Evolutionary conservation across 2,113 vertebrate genomes (phyloP).

Genomic region (Talpa occidentalis): DNA sequence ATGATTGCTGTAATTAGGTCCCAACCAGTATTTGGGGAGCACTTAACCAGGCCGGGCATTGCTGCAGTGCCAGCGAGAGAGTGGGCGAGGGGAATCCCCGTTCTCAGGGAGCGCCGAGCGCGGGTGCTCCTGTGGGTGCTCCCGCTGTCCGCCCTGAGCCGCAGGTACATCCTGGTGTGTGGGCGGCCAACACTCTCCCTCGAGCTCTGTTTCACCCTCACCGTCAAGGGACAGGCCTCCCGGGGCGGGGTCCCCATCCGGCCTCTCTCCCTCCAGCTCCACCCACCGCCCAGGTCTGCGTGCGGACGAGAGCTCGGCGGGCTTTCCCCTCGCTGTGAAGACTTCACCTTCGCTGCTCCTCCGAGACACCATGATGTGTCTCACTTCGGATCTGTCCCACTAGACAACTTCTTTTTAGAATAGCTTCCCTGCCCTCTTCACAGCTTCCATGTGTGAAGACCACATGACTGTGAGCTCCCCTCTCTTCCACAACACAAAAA

Average conservation of each 20-base stretch:
- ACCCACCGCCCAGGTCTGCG: background rate
- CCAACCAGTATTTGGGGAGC: background rate
- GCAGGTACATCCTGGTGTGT: too few relatives aligned
- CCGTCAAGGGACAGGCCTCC: background rate
- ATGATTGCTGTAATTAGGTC: too few relatives aligned
- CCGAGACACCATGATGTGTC: background rate
- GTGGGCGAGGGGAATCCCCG: background rate
- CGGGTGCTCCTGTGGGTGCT: too few relatives aligned
- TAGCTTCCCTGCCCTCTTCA: background rate
- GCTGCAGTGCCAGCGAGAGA: background rate
- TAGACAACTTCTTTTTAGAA: background rate
- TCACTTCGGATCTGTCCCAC: background rate
- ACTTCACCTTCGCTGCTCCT: background rate
- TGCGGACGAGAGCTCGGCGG: too few relatives aligned
- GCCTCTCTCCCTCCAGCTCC: background rate
- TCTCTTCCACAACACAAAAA: background rate
- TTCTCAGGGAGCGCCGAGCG: fast-evolving
- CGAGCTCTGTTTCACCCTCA: background rate
- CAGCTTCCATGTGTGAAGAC: background rate
- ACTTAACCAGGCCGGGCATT: background rate
- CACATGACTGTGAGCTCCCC: background rate
- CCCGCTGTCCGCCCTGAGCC: background rate
- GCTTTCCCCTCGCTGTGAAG: background rate
- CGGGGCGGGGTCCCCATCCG: too few relatives aligned
- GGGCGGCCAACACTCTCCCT: too few relatives aligned